Evolutionary conservation across 2,888 invertebrate species (phyloP), one percentile per base, ranked within the genome.

Genomic region (Lepidocyrtoides sp.): DNA sequence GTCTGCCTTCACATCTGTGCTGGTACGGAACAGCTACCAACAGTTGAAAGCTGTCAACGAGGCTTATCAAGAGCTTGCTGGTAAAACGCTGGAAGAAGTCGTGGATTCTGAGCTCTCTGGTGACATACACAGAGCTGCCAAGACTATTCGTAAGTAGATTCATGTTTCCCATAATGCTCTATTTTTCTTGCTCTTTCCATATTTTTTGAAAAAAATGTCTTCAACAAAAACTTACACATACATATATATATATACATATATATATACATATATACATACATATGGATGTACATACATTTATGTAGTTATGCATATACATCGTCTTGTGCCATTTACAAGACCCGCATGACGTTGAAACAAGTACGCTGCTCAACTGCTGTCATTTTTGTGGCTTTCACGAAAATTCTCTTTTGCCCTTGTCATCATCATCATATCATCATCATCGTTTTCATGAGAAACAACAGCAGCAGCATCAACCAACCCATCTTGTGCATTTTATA

Each of bases 11-110:
- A 95, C 95, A 77, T 92, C 94, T 63, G 94, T 95, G 14, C 93
- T 96, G 92, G 95, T 95, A 5, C 93, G 95, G 0, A 95, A 95
- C 93, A 95, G 95, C 93, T 95, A 94, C 91, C 95, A 95, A 12
- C 95, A 96, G 93, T 94, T 96, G 75, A 93, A 81, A 8, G 93
- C 93, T 66, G 92, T 94, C 54, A 92, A 89, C 75, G 57, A 72
- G 26, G 94, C 69, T 94, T 94, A 94, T 91, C 84, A 92, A 51
- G 91, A 91, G 69, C 75, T 93, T 36, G 92, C 93, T 36, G 93
- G 91, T 20, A 93, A 94, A 77, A 82, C 92, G 1, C 84, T 94
- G 77, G 92, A 93, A 83, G 93, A 93, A 82, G 93, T 91, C 36
- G 77, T 92, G 63, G 92, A 93, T 54, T 57, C 75, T 77, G 94